These are phyloP conservation scores for Petroica traversi DNA, from an alignment of 2,113 vertebrate genomes.

Conservation along the genomic window DNA sequence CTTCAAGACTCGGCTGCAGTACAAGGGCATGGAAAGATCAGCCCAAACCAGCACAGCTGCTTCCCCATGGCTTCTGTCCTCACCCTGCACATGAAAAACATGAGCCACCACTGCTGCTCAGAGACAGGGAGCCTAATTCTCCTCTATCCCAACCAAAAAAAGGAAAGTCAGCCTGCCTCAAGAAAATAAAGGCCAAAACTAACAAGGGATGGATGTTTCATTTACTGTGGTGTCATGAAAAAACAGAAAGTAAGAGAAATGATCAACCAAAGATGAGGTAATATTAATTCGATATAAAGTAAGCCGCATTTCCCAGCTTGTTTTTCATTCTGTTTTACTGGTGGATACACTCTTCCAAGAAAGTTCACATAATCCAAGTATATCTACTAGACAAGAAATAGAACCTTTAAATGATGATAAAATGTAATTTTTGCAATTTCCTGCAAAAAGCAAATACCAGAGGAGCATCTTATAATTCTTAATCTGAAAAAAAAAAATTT, in stretches of 20 bases:
- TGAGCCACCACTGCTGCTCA: background rate
- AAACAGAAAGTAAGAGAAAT: background rate
- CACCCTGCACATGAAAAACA: background rate
- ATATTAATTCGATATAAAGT: background rate
- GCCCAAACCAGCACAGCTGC: background rate
- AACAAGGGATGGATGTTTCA: background rate
- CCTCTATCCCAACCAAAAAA: background rate
- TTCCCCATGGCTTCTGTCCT: background rate
- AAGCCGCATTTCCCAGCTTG: background rate
- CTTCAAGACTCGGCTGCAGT: background rate
- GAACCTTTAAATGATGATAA: background rate
- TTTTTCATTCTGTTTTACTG: background rate
- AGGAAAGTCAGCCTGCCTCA: background rate
- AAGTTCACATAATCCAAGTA: background rate
- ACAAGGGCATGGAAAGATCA: fast-evolving
- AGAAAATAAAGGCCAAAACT: background rate
- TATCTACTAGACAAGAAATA: background rate
- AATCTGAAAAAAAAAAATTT: fast-evolving
- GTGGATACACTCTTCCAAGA: background rate
- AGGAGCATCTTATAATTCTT: background rate
- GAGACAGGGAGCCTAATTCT: background rate
- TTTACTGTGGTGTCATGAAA: background rate
- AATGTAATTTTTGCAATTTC: background rate
- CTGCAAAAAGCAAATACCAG: background rate
- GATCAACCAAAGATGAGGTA: background rate